These are phyloP conservation scores for Carcharodon carcharias DNA, from an alignment of 2,797 vertebrate species.

Conservation along the genomic window DNA sequence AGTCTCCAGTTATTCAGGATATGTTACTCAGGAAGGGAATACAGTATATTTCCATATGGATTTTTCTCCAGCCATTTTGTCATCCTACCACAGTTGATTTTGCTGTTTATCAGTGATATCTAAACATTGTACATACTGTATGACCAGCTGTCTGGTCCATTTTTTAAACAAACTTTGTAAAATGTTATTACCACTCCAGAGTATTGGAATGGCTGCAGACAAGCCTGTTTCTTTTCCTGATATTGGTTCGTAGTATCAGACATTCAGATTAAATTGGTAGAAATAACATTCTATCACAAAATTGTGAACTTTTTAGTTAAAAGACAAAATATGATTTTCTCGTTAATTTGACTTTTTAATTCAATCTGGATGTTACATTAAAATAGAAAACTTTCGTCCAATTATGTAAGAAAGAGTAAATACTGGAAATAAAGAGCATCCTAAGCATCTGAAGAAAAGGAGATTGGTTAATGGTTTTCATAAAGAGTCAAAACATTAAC, in stretches of 20 bases:
- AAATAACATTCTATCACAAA: neutral
- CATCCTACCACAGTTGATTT: neutral
- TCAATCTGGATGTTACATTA: neutral
- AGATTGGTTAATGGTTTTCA: neutral
- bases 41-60: neutral
- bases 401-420: neutral
- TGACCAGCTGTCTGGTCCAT: no score
- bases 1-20: neutral
- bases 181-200: neutral
- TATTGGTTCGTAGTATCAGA: neutral
- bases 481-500: neutral
- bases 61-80: neutral
- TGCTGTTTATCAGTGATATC: neutral
- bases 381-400: neutral
- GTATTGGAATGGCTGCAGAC: neutral
- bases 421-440: neutral
- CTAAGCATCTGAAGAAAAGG: neutral
- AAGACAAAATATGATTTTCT: neutral
- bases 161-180: neutral
- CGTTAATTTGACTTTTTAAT: neutral
- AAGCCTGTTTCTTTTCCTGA: neutral
- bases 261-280: neutral
- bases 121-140: neutral
- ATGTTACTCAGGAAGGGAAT: neutral
- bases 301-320: neutral